Base-by-base conservation (phyloP, 2,113 vertebrate species). In the Rhegmatorhina hoffmannsi region DNA sequence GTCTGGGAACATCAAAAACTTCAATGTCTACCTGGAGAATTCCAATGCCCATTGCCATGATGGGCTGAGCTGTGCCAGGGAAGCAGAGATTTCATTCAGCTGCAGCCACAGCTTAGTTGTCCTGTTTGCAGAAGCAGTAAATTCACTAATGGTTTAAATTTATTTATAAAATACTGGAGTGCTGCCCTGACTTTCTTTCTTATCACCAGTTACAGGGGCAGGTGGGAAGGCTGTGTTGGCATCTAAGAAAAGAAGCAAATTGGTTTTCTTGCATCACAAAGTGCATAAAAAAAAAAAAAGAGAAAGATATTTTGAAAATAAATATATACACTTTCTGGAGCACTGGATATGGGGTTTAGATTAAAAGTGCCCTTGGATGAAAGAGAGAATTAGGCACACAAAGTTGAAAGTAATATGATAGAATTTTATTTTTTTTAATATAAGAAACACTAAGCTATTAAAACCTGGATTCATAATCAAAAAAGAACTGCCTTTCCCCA, bases 81-180 rank as follows among this genome's bases (percentile, higher is more conserved):
- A 77, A 83, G 33, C 66, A 63, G 52, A 49, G 14, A 56, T 46
- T 58, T 80, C 20, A 34, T 40, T 36, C 29, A 43, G 73, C 18
- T 72, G 3, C 8, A 34, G 5, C 40, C n/a, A 50, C 2, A 1
- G 8, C 15, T 84, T 56, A 29, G 18, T 21, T 1, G 1, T 59
- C 13, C 10, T 53, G 33, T 79, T 72, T 91, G 75, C 84, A 78
- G n/a, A 70, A 82, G 43, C 26, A 66, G 63, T 19, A 66, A 63
- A 20, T 17, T 58, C 28, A 63, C 0, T 72, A 26, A 20, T 28
- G 9, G 9, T 70, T 94, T 49, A 53, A 59, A 38, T 33, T 58
- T 64, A 34, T 52, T 10, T n/a, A 38, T 13, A 20, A 66, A 75
- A 31, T 46, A 3, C 4, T 16, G 9, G 21, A 70, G 24, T 8